These are phyloP conservation scores for Schrankia costaestrigalis DNA, from an alignment of 2,888 invertebrate species.

Conservation along the genomic window DNA sequence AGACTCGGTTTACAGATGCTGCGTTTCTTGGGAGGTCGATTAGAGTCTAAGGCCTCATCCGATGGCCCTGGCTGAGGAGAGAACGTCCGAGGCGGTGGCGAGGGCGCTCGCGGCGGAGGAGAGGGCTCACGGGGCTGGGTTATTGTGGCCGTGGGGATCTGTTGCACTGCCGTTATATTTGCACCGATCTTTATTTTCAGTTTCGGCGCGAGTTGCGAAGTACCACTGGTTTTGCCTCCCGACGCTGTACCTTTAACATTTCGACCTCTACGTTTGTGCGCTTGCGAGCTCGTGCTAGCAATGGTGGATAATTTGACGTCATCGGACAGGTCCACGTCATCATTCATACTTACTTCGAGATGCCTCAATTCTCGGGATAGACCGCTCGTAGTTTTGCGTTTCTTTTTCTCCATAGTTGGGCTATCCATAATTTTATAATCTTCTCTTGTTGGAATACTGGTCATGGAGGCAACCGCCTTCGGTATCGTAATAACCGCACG, in stretches of 20 bases:
- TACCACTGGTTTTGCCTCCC: constrained; percentile 36
- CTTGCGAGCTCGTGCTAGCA: constrained; percentile 35
- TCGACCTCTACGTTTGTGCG: constrained; percentile 17
- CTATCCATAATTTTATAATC: constrained; percentile 87
- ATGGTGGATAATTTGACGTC: constrained; percentile 55
- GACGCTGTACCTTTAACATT: constrained; percentile 19
- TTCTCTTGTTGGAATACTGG: constrained; percentile 91
- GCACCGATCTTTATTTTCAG: constrained; percentile 89
- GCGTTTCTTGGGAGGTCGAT: constrained; percentile 91
- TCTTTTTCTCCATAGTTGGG: constrained; percentile 86
- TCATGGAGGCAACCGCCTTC: constrained; percentile 94
- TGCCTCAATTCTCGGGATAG: constrained; percentile 83
- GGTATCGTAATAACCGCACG: constrained; percentile 91
- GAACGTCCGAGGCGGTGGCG: constrained; percentile 36
- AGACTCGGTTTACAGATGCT: constrained; percentile 83
- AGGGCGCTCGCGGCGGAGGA: constrained; percentile 32
- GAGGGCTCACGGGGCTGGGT: constrained; percentile 6
- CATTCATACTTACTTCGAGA: constrained; percentile 80
- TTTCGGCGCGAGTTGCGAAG: constrained; percentile 81
- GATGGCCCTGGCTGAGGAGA: constrained; percentile 49
- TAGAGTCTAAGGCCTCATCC: constrained; percentile 71
- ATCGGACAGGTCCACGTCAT: constrained; percentile 73
- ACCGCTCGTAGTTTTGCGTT: constrained; percentile 78
- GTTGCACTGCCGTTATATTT: constrained; percentile 77
- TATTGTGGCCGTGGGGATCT: constrained; percentile 37